Conservation (phyloP, 2,113 vertebrate species). For the Rhabdornis inornatus region DNA sequence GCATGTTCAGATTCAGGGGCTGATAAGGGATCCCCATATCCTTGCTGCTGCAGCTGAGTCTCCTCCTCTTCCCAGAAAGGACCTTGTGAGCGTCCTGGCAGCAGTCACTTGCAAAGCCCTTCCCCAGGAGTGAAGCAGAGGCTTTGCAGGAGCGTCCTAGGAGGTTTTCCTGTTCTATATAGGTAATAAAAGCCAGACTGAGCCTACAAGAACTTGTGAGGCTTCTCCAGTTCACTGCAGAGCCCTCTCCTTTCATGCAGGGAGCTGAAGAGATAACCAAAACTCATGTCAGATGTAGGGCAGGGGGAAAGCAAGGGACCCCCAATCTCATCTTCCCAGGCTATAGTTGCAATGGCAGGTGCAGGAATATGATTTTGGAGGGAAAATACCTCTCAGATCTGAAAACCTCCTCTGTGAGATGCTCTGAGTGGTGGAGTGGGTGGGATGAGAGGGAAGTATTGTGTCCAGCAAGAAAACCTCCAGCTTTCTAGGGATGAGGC, state of each 20-base stretch:
- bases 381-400: not conserved
- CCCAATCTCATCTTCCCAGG: not conserved
- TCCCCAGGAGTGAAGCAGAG: not conserved
- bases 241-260: not conserved
- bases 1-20: not conserved
- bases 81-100: not conserved
- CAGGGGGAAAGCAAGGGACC: not conserved
- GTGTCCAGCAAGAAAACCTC: not conserved
- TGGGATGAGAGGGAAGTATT: not conserved
- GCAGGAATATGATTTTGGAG: not conserved
- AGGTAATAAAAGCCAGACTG: not conserved
- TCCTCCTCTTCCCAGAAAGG: not conserved
- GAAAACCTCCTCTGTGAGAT: not conserved
- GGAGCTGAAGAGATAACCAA: not conserved
- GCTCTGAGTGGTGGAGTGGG: not conserved
- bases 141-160: not conserved
- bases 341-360: not conserved
- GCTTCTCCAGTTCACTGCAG: not conserved
- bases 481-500: not conserved
- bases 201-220: not conserved
- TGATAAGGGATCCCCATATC: not conserved
- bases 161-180: not conserved
- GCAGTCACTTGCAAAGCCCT: not conserved
- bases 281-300: not conserved
- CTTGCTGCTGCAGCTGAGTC: not conserved